phyloP scores from a whole-genome alignment of 1,140 invertebrate species.

The Neomicropteryx cornuta region DNA sequence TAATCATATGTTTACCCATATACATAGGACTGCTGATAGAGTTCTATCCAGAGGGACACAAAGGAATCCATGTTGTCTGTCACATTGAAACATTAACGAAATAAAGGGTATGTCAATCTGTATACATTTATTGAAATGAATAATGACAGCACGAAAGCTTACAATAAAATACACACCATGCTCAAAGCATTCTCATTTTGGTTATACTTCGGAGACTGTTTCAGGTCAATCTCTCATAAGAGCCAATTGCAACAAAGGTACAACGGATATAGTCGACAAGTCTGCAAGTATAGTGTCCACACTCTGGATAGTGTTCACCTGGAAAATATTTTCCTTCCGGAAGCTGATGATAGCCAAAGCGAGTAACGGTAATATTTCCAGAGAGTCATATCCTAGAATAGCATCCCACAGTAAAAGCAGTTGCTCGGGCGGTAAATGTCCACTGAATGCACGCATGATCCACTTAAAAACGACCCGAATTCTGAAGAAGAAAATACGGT shows the following conservation, averaged over 20 bases:
- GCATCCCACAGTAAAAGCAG: slow-evolving; percentile 86
- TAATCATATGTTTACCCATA: no score
- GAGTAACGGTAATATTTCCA: slow-evolving; percentile 79
- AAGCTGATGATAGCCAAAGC: slow-evolving; percentile 87
- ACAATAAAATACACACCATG: no score
- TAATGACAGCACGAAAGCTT: not conserved
- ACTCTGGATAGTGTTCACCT: slow-evolving; percentile 72
- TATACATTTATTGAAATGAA: not conserved
- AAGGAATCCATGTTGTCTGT: no score
- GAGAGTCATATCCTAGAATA: slow-evolving; percentile 81
- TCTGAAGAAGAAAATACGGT: slow-evolving; percentile 36
- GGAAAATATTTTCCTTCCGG: slow-evolving; percentile 82
- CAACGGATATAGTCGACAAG: slow-evolving; percentile 78
- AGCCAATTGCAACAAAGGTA: slow-evolving; percentile 51
- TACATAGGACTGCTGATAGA: no score
- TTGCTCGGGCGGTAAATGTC: slow-evolving; percentile 85
- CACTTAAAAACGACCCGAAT: slow-evolving; percentile 88
- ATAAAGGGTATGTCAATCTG: no score
- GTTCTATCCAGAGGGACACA: no score
- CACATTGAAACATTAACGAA: no score
- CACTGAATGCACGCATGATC: slow-evolving; percentile 90
- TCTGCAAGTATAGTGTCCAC: slow-evolving; percentile 86
- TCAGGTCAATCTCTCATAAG: slow-evolving; percentile 30
- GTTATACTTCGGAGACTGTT: no score
- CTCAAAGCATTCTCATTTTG: no score